Percentiles rank a stretch among this genome's conserved stretches.
Evolutionary conservation across 2,797 vertebrate genomes (phyloP).

Genomic region (Sciurus carolinensis): DNA sequence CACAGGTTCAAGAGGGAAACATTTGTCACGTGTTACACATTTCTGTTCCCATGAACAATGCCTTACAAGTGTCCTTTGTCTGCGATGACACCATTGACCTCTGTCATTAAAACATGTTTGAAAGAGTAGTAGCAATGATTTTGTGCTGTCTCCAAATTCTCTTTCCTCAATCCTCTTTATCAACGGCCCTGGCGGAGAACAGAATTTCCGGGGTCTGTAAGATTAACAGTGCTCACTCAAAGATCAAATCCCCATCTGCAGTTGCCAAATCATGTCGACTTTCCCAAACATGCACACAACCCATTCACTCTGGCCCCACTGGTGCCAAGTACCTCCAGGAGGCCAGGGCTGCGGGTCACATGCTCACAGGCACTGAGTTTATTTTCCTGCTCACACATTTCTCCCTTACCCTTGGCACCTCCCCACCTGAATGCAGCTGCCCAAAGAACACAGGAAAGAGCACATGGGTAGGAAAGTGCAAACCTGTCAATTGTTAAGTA

Average conservation of each 20-base stretch:
- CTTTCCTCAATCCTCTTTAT: conserved; percentile 73
- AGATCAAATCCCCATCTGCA: neutral
- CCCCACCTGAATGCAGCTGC: neutral
- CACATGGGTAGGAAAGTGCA: conserved; percentile 68
- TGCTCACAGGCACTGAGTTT: neutral
- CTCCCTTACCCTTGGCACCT: neutral
- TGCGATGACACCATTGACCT: conserved; percentile 61
- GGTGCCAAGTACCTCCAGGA: neutral
- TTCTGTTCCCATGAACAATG: neutral
- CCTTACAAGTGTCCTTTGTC: conserved; percentile 5
- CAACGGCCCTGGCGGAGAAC: conserved; percentile 36
- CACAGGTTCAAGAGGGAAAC: conserved; percentile 54
- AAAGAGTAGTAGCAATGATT: conserved; percentile 38
- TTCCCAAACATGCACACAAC: neutral
- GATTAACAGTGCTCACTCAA: neutral
- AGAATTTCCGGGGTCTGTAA: conserved; percentile 42
- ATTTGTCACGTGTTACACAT: neutral
- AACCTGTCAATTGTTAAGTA: conserved; percentile 51
- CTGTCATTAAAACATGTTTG: neutral
- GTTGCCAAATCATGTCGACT: neutral
- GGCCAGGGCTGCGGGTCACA: neutral
- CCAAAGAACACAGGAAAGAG: conserved; percentile 70
- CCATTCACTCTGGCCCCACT: neutral
- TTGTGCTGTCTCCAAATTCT: conserved; percentile 83
- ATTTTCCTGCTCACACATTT: neutral